Evolutionary conservation across 2,888 invertebrate genomes (phyloP), one percentile per base, ranked within the genome.

Genomic region (Nomada ruficornis): DNA sequence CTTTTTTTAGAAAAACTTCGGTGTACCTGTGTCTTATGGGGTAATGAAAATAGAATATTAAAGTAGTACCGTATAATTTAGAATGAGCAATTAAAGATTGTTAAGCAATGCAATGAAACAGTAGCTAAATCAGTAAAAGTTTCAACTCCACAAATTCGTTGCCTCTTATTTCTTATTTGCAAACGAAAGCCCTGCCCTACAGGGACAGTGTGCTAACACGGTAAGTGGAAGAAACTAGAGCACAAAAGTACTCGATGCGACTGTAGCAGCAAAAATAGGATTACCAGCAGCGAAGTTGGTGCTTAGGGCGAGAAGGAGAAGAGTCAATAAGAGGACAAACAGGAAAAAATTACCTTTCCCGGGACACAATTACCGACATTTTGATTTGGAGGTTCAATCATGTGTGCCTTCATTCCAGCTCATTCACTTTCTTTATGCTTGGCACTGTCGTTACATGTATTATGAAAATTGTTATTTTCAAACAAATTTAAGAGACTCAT

Each of bases 251-350:
- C 82, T 74, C 52, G 77, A 44, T 50, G 79, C 71, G 65, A 60
- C 55, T 36, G 65, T 23, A 36, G 42, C 52, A 78, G 63, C 47
- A 71, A 83, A 84, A 83, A 84, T 77, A 65, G 74, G 74, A 84
- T 84, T 83, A 77, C 59, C 55, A 76, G 36, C 36, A 15, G 29
- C 47, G 59, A 67, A 54, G 71, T 68, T 55, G 57, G 23, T 26
- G n/a, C 29, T 50, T 55, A 36, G 23, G 47, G 36, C 23, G 23
- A 52, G 13, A 73, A 76, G 47, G 74, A 68, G 67, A 69, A 80
- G 23, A 76, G 44, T 44, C 68, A 68, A 60, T 65, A 62, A 42
- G 64, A 77, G 77, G 70, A 74, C 60, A 69, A 44, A 63, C 71
- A 23, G 54, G 36, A 59, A 69, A 57, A 44, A 77, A 47, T 54